A percentile compares a stretch with the other conserved stretches of the same genome.
Conservation (phyloP, 2,113 vertebrate species). For the Uropsilus gracilis region DNA sequence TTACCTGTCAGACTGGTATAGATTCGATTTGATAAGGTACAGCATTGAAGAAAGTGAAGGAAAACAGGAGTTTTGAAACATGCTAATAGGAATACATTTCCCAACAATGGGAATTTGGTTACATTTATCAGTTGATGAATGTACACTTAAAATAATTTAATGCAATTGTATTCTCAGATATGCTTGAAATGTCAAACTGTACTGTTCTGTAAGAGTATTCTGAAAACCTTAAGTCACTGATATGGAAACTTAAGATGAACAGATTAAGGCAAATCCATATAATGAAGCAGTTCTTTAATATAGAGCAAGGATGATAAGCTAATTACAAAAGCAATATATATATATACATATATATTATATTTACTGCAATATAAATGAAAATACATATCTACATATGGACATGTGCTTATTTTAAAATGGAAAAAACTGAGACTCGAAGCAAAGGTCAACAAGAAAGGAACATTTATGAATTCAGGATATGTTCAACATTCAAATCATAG, state of each 20-base stretch:
- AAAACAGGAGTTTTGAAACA: background rate
- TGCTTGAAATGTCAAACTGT: constrained; percentile 7
- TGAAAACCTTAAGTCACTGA: background rate
- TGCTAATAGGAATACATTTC: background rate
- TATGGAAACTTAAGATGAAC: background rate
- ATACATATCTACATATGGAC: too few relatives aligned
- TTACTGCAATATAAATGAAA: background rate
- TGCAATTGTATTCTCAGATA: background rate
- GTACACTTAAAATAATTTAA: constrained; percentile 1
- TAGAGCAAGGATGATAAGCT: background rate
- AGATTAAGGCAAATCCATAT: background rate
- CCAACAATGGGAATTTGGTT: background rate
- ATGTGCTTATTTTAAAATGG: constrained; percentile 29
- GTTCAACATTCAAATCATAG: background rate
- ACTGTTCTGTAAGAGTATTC: background rate
- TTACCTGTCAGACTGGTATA: background rate
- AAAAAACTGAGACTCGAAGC: constrained; percentile 6
- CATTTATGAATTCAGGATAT: background rate
- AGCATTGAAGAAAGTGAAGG: background rate
- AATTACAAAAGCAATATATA: background rate
- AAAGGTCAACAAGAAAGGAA: constrained; percentile 23
- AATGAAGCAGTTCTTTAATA: background rate
- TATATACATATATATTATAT: background rate
- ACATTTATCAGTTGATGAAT: constrained; percentile 27
- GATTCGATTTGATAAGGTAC: constrained; percentile 3